phyloP scores from a whole-genome alignment of 2,888 invertebrate species.

The Zonitis immaculata region DNA sequence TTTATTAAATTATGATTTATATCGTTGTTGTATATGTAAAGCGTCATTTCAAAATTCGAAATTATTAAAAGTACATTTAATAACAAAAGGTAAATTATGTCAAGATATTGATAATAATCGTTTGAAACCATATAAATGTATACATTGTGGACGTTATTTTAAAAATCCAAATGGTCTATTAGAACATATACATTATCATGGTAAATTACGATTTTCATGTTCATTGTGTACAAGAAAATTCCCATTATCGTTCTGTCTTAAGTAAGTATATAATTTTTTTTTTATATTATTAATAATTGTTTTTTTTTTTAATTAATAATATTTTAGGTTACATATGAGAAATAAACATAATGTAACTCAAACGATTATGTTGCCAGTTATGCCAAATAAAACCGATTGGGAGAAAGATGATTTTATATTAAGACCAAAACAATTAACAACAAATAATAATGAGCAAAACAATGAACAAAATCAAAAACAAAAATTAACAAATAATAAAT shows the following conservation, averaged over 20 bases:
- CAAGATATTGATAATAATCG: slow-evolving; percentile 10
- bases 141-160: slow-evolving; percentile 51
- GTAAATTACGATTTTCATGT: slow-evolving; percentile 56
- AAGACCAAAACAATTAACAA: slow-evolving; percentile 41
- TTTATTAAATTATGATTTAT: slow-evolving; percentile 49
- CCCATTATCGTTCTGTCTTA: slow-evolving; percentile 33
- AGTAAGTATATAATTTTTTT: slow-evolving; percentile 28
- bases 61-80: slow-evolving; percentile 47
- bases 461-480: too few species aligned
- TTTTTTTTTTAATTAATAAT: slow-evolving; percentile 5
- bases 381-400: slow-evolving; percentile 48
- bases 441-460: too few species aligned
- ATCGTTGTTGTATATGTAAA: slow-evolving; percentile 52
- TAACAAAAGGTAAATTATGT: slow-evolving; percentile 24
- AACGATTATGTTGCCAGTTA: slow-evolving; percentile 48
- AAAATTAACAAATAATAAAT: too few species aligned
- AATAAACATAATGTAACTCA: slow-evolving; percentile 50
- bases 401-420: slow-evolving; percentile 52
- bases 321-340: slow-evolving; percentile 51
- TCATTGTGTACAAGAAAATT: slow-evolving; percentile 52
- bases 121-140: slow-evolving; percentile 48
- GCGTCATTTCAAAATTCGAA: slow-evolving; percentile 39
- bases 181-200: slow-evolving; percentile 59
- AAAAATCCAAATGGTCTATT: slow-evolving; percentile 49
- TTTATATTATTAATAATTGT: neutral